Conservation (phyloP, 2,113 vertebrate species). For the Grammomys surdaster region DNA sequence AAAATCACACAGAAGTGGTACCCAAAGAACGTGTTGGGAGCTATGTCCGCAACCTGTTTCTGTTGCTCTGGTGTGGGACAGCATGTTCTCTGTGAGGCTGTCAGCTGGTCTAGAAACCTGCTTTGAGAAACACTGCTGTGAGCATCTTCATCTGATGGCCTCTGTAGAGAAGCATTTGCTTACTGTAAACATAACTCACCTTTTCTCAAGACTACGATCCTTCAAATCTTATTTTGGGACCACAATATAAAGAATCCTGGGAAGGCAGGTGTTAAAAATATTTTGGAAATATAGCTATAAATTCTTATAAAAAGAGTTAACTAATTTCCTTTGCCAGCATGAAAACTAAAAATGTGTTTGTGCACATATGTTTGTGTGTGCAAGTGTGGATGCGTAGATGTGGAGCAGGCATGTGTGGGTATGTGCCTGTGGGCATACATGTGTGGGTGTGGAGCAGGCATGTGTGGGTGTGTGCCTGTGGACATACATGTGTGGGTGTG, state of each 20-base stretch:
- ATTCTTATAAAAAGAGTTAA: constrained; percentile 32
- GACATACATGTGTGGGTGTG: background rate
- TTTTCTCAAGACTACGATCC: background rate
- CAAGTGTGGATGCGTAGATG: background rate
- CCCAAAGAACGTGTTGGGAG: background rate
- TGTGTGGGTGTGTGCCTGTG: background rate
- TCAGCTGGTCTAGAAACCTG: background rate
- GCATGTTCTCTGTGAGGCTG: background rate
- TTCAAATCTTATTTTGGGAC: background rate
- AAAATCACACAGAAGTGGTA: background rate
- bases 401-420: too few species aligned
- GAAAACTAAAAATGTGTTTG: background rate
- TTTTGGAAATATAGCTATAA: constrained; percentile 7
- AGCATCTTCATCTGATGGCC: background rate
- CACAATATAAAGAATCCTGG: background rate
- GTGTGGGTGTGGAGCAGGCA: background rate
- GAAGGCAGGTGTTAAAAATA: background rate
- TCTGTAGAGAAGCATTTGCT: background rate
- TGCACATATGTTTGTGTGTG: background rate
- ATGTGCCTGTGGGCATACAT: background rate
- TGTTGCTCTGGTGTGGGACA: background rate
- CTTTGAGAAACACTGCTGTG: background rate
- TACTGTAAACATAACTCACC: background rate
- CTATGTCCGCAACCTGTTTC: background rate
- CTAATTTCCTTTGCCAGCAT: background rate